Evolutionary conservation across 2,888 invertebrate genomes (phyloP), one percentile per base, ranked within the genome.

Genomic region (Microctonus hyperodae): DNA sequence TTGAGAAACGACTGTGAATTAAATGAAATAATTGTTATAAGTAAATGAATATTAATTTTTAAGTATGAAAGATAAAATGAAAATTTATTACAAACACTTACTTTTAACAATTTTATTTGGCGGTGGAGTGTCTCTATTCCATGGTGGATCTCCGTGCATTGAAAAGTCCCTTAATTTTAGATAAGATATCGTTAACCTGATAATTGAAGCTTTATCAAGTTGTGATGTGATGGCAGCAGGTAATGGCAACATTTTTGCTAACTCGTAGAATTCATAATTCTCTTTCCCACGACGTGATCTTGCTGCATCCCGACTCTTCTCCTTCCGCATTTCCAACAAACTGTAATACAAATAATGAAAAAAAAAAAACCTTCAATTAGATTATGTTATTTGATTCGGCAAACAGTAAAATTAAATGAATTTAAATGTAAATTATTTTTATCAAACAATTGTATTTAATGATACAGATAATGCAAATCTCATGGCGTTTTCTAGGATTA

Each of bases 211-310:
- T 86, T 96, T 96, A 86, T 96, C 96, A 87, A 97, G 88, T 87
- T 95, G 95, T 81, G 94, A 94, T 82, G 96, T 96, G 83, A 96
- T 96, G 80, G 95, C 95, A 35, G 95, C 93, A 22, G 92, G 95
- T 74, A 93, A 88, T 31, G 94, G 97, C 85, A 93, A 88, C 96
- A 93, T 96, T 88, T 94, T 96, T 72, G 97, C 96, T 83, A 97
- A 88, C 87, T 96, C 96, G 86, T 96, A 96, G 87, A 97, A 97
- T 87, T 97, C 97, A 84, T 92, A 95, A 87, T 97, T 97, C 85
- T 97, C 97, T 81, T 96, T 96, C 69, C 96, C 96, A 44, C 97
- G 89, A 62, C 97, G 87, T 11, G 95, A 95, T 70, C 96, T 87
- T 6, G 97, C 97, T 51, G 96, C 96, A 84, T 96, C 96, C 78